Base-by-base conservation (phyloP, 2,113 vertebrate genomes). In the Paramisgurnus dabryanus region DNA sequence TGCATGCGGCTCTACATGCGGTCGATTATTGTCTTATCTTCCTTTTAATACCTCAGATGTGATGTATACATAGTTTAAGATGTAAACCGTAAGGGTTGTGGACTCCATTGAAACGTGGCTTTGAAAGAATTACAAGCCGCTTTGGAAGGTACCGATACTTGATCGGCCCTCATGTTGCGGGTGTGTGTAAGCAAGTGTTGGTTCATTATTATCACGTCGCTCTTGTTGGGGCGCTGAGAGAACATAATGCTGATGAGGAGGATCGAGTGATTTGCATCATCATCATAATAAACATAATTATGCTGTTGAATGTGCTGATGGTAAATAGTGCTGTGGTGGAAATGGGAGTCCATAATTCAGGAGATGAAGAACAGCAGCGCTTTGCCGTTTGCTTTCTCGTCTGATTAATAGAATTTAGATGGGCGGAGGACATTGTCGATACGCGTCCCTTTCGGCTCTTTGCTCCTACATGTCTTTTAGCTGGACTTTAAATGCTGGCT, bases 111-210 rank as follows among this genome's bases (percentile, higher is more conserved):
- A 67, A 58, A 45, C 55, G 8, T 79, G 58, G 69, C 73, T 67
- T 18, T 82, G 60, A 83, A 76, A 75, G 41, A 50, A 77, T 69
- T 49, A 65, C 55, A 50, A 55, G 65, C 57, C 40, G 55, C 39
- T 41, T 78, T 50, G 43, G 65, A 39, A 60, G 63, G n/a, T 79
- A 41, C 83, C 85, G 81, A 85, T 86, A 69, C 85, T 80, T 22
- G 60, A 27, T 70, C 67, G 60, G 47, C 67, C 78, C 50, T 80
- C 22, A 64, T 83, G 81, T 74, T 71, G 17, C 22, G 55, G 22
- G 41, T n/a, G 78, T 58, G 41, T 34, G 12, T 50, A 27, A 50
- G 41, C 47, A 6, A 66, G 75, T 18, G 69, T 81, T 81, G 69
- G 34, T 82, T 85, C 80, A 79, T 76, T 79, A 79, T 71, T 67